Percentiles rank a stretch among this genome's conserved stretches.
These are phyloP conservation scores for Diadromus collaris DNA, from an alignment of 2,888 invertebrate genomes.

Conservation along the genomic window DNA sequence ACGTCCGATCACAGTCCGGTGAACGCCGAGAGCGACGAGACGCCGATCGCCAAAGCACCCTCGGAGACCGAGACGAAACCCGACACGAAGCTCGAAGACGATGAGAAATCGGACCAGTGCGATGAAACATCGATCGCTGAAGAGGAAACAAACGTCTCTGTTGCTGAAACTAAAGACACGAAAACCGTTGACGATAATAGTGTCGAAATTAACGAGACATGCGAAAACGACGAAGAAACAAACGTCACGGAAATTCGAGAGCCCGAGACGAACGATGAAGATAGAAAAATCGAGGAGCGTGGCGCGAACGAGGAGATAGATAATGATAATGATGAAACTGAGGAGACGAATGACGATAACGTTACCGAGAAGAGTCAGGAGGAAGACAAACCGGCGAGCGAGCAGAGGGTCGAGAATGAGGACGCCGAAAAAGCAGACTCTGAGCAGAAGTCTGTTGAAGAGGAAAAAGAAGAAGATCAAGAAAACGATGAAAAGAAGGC, in stretches of 20 bases:
- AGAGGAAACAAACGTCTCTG: not conserved
- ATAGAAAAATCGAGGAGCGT: not conserved
- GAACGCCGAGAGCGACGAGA: not conserved
- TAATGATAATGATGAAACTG: conserved; percentile 9
- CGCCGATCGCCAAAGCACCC: not conserved
- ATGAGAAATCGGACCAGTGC: not conserved
- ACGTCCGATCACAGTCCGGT: conserved; percentile 12
- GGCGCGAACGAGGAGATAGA: conserved; percentile 27
- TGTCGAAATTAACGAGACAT: not conserved
- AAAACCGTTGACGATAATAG: not conserved
- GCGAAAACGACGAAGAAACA: conserved; percentile 6
- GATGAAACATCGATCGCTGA: not conserved
- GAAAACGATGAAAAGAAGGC: too few relatives aligned
- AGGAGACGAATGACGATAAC: conserved; percentile 12
- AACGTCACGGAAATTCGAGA: not conserved
- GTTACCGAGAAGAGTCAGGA: conserved; percentile 8
- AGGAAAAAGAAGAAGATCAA: conserved; percentile 20
- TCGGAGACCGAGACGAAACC: not conserved
- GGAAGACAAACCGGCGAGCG: conserved; percentile 18
- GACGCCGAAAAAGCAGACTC: conserved; percentile 3
- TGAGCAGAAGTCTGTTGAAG: conserved; percentile 3
- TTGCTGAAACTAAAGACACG: not conserved
- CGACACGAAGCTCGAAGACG: not conserved
- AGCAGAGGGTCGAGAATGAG: conserved; percentile 11
- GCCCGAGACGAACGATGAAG: not conserved